These are phyloP conservation scores for Malurus splendens DNA, from an alignment of 2,797 vertebrate species.

Conservation along the genomic window DNA sequence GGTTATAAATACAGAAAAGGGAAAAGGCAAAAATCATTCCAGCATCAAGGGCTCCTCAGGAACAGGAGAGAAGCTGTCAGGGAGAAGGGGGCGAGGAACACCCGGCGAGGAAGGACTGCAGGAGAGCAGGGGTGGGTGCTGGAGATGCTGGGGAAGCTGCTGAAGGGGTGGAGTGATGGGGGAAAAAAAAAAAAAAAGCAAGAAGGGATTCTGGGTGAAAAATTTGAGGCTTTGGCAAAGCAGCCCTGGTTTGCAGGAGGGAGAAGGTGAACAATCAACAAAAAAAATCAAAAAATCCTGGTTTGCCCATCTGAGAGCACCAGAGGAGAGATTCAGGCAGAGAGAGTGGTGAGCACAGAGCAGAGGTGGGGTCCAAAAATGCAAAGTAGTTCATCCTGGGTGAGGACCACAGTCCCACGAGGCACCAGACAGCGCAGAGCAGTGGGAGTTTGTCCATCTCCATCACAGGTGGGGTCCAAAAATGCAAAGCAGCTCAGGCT, in stretches of 20 bases:
- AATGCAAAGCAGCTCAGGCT: not conserved
- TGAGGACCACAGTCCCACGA: not conserved
- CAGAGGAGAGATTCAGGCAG: not conserved
- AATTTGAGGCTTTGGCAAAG: not conserved
- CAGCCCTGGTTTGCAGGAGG: not conserved
- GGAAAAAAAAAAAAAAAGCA: rapidly evolving
- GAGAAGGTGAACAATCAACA: not conserved
- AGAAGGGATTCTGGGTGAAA: not conserved
- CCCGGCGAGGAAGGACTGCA: rapidly evolving
- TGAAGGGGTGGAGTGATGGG: not conserved
- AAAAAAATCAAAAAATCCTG: not conserved
- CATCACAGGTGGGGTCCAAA: not conserved
- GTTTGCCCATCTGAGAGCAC: not conserved
- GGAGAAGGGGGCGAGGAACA: not conserved
- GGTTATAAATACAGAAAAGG: no score
- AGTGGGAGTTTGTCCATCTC: not conserved
- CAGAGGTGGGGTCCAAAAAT: not conserved
- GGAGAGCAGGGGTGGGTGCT: not conserved
- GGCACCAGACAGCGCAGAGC: rapidly evolving
- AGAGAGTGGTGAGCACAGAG: no score
- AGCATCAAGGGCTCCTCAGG: not conserved
- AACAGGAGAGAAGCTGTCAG: not conserved
- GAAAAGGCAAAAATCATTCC: no score
- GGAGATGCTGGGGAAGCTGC: conserved; percentile 2
- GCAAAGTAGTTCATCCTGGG: not conserved